A percentile compares a stretch with the other conserved stretches of the same genome.
These are phyloP conservation scores for Zaprionus lineosus DNA, from an alignment of 2,888 invertebrate genomes.

Conservation along the genomic window DNA sequence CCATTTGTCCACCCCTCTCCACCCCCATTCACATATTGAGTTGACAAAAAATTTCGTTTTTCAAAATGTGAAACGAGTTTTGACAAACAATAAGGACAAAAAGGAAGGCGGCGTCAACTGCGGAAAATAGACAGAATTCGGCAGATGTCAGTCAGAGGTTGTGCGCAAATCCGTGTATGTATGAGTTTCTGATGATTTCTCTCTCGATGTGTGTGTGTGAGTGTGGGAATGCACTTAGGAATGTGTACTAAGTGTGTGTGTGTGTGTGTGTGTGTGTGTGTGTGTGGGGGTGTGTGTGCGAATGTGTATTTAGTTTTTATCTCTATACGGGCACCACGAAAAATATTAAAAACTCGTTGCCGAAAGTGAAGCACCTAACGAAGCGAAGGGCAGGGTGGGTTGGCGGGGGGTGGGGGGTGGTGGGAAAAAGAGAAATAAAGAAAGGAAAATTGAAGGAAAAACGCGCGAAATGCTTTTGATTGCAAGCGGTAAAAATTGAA, in stretches of 20 bases:
- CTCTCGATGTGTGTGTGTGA: not conserved
- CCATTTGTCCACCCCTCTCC: not conserved
- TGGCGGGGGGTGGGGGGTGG: too few species aligned
- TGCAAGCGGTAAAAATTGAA: not conserved
- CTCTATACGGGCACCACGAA: not conserved
- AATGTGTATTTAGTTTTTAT: slow-evolving; percentile 7
- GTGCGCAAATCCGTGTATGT: too few species aligned
- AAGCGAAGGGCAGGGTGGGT: too few species aligned
- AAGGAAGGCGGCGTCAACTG: slow-evolving; percentile 16
- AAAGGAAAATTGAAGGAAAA: slow-evolving; percentile 4
- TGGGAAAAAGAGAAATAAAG: slow-evolving; percentile 8
- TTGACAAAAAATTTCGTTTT: not conserved
- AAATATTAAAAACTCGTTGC: slow-evolving; percentile 43
- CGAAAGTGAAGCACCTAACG: slow-evolving; percentile 21
- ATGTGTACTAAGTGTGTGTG: not conserved
- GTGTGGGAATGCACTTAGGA: not conserved
- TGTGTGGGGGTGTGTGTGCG: not conserved
- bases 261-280: slow-evolving; percentile 1
- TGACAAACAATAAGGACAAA: not conserved
- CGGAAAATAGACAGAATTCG: slow-evolving; percentile 15
- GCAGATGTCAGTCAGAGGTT: slow-evolving; percentile 7
- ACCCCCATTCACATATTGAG: not conserved
- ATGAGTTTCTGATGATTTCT: too few species aligned
- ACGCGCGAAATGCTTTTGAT: slow-evolving; percentile 19
- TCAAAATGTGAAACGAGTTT: not conserved